phyloP scores from a whole-genome alignment of 2,797 vertebrate genomes.

The Sphaeramia orbicularis region DNA sequence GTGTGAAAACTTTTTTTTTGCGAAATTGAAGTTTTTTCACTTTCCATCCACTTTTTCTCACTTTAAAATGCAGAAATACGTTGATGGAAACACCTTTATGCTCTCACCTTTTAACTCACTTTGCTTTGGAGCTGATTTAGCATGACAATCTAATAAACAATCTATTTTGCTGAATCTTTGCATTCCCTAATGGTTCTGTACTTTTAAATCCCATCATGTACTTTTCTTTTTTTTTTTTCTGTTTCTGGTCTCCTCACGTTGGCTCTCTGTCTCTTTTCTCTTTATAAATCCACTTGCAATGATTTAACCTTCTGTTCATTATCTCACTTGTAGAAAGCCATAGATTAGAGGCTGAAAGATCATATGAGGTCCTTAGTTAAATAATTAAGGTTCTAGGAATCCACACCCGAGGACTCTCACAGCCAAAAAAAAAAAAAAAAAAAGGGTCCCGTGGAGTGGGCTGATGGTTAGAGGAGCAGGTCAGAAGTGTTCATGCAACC shows the following conservation, averaged over 20 bases:
- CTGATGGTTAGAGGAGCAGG: constrained; percentile 40
- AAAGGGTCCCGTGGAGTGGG: constrained; percentile 56
- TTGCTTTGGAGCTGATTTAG: constrained; percentile 59
- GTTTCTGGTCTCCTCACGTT: constrained; percentile 4
- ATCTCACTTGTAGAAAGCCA: constrained; percentile 15
- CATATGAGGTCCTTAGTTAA: constrained; percentile 68
- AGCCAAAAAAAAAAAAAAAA: constrained; percentile 48
- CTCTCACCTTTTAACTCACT: constrained; percentile 34
- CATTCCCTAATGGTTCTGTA: constrained; percentile 18
- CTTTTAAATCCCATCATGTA: constrained; percentile 3
- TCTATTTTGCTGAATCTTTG: constrained; percentile 69
- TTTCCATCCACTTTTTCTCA: too few species aligned
- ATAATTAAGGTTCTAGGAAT: constrained; percentile 81
- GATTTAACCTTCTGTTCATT: constrained; percentile 6
- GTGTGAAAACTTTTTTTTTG: too few species aligned
- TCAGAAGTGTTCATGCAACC: constrained; percentile 53
- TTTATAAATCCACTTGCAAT: neutral
- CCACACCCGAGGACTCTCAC: constrained; percentile 71
- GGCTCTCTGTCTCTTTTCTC: neutral
- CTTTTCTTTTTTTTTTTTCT: constrained; percentile 4
- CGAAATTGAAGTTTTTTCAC: too few species aligned
- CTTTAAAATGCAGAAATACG: too few species aligned
- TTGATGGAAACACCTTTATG: neutral
- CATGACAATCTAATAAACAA: constrained; percentile 78
- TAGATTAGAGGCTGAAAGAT: constrained; percentile 60